Base-by-base conservation (phyloP, 1,140 invertebrate species). In the Drosophila rufa region DNA sequence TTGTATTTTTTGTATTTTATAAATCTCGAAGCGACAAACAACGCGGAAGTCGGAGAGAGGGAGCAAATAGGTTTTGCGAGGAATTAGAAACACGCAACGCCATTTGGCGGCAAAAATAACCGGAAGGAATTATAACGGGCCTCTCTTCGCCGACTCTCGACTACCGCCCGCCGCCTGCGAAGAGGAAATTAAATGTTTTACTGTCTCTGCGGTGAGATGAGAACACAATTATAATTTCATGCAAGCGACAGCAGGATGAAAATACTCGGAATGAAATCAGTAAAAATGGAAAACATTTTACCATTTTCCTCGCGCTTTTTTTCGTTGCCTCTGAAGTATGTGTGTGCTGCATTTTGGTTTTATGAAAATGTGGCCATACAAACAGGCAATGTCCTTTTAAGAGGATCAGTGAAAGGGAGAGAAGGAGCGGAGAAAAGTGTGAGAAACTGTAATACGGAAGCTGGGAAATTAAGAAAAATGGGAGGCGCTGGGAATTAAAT, bases 111-210 rank as follows among this genome's bases (percentile, higher is more conserved):
- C 58, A 69, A 77, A 89, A 89, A 84, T 87, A 87, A 84, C 84
- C 84, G 84, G 84, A 87, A 89, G 84, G 84, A 90, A 87, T 87
- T 87, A 87, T 89, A 78, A 65, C 75, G 57, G 70, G 62, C 74
- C 70, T 74, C 27, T 30, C 22, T 43, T 56, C 27, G 19, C 3
- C 46, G 40, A 42, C 40, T 42, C 0, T 6, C 27, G 27, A 30
- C 27, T 30, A 73, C 77, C 27, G 11, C 15, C 30, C 12, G 27
- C 65, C 19, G 17, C 55, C 66, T 42, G 77, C 77, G 77, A 51
- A 43, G 62, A 87, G 84, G 84, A 87, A 87, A 87, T 87, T 87
- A 89, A 87, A 87, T 87, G 87, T 87, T 87, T 87, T 89, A 89
- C 82, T 84, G 85, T 89, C 83, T 86, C 83, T 86, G 83, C 80